Base-by-base conservation (phyloP, 2,797 vertebrate species). In the Melanotaenia parkinsoni region DNA sequence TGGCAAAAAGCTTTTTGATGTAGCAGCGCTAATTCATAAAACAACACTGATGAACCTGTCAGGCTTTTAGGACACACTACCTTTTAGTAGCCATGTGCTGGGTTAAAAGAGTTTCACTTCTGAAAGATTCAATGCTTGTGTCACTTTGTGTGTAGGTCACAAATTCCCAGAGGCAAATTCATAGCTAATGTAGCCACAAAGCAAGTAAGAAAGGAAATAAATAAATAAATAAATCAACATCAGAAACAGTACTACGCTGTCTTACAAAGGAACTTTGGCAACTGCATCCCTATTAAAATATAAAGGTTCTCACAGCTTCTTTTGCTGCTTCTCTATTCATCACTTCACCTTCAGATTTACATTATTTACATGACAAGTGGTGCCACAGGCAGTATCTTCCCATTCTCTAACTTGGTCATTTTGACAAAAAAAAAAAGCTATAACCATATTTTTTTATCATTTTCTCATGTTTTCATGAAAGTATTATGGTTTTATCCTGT, bases 1-100 rank as follows among this genome's bases (percentile, higher is more conserved):
- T 95, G 95, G 95, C 90, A 95, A 95, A 95, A 94, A 98, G 97
- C 96, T 96, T 98, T 99, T 97, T 96, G 96, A 96, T 97, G 97
- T 98, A 96, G 95, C 96, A 94, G 96, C 95, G 95, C 94, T 97
- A 97, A 99, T 97, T 97, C 94, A 93, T 94, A 95, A 97, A 97
- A 96, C 95, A 96, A 95, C 95, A 96, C 95, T 96, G 95, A 97
- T 97, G 95, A 97, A 96, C 96, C 96, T 97, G 96, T 97, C 96
- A 97, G 94, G 95, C 95, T 96, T 96, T 97, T 95, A 97, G 93
- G 93, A 95, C 95, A 96, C 96, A 95, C 94, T 95, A 92, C 93
- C 95, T 96, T 97, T 97, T 96, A 97, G 96, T 94, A 94, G 95
- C 93, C 94, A 93, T 94, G 95, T 95, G 94, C 94, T 92, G 92